Base-by-base conservation (phyloP, 2,113 vertebrate species). In the Charina bottae region DNA sequence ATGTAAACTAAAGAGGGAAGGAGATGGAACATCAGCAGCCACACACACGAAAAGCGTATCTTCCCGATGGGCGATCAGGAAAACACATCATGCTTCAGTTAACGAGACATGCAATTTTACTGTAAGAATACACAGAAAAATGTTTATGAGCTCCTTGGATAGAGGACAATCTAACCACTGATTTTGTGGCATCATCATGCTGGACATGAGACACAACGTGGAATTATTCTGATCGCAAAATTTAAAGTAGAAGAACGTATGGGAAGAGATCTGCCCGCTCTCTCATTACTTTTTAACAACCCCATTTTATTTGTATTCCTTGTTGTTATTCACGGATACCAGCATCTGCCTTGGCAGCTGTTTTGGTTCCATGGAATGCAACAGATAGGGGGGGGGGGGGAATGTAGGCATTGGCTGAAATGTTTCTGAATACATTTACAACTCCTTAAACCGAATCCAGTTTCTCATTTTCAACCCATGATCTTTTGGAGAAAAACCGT, bases 1-100 rank as follows among this genome's bases (percentile, higher is more conserved):
- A 85, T 99, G 99, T 86, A 99, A 98, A 95, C 99, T 99, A 95
- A 12, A 72, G 93, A 56, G 85, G 56, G 24, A 46, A 92, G 62
- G 93, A 58, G n/a, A 53, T 15, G 49, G 12, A 28, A 64, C 89
- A 64, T 13, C 91, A 93, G 24, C n/a, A 21, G 55, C 33, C 87
- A 86, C 1, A 37, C 19, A 13, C 2, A 21, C 23, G 46, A 42
- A 19, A 58, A 33, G 62, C 85, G 13, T 26, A 26, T 17, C 19
- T 13, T 4, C 54, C 8, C 42, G 28, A 60, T 26, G 59, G 6
- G 88, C 42, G 11, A 59, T 49, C 42, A 33, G 54, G 84, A 93
- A 95, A 13, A 33, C 85, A 6, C 28, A 11, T 26, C 85, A 58
- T 87, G 55, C 88, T 78, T 33, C 28, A 78, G 93, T 1, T 88